Conservation (phyloP, 1,140 invertebrate species). For the Agrilus planipennis region DNA sequence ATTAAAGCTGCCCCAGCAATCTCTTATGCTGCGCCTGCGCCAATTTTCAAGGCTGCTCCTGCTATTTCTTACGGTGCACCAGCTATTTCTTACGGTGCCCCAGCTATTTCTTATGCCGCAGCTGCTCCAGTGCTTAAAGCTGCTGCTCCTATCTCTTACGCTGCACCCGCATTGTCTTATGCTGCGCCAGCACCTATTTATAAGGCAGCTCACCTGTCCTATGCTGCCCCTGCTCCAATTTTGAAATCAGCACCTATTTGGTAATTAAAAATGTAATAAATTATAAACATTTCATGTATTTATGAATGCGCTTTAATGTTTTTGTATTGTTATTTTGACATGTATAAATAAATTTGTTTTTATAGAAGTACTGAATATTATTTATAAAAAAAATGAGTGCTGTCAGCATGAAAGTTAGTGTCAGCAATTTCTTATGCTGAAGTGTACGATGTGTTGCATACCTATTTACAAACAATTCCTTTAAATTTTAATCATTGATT, state of each 20-base stretch:
- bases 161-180: neutral
- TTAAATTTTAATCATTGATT: too few relatives aligned
- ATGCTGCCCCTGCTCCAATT: neutral
- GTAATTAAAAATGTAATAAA: slow-evolving; percentile 1
- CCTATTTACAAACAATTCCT: too few relatives aligned
- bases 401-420: too few relatives aligned
- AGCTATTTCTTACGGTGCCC: slow-evolving; percentile 1
- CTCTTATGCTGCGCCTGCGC: neutral
- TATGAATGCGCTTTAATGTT: too few relatives aligned
- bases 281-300: too few relatives aligned
- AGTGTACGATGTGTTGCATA: too few relatives aligned
- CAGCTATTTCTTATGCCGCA: slow-evolving; percentile 5
- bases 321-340: too few relatives aligned
- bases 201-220: too few relatives aligned
- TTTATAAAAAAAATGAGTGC: too few relatives aligned
- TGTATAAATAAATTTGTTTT: too few relatives aligned
- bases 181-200: neutral
- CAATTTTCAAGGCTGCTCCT: neutral
- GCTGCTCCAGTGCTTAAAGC: slow-evolving; percentile 10
- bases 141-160: slow-evolving; percentile 1
- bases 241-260: neutral
- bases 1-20: neutral
- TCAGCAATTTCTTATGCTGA: too few relatives aligned
- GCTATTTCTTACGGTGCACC: slow-evolving; percentile 4
- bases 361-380: too few relatives aligned